Conservation (phyloP, 2,888 invertebrate species). For the Synanthedon tipuliformis region DNA sequence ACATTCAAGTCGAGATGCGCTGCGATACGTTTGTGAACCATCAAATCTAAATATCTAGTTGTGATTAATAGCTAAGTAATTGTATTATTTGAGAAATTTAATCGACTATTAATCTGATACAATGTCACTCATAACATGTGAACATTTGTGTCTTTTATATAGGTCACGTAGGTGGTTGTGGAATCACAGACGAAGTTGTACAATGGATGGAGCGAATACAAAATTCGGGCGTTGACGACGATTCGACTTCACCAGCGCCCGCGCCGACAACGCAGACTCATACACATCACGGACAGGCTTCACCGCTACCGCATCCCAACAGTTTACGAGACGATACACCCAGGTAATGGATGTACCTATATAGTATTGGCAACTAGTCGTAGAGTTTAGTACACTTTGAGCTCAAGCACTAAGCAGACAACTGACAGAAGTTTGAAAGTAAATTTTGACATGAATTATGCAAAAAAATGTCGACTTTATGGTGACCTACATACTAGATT, state of each 20-base stretch:
- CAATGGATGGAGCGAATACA: conserved; percentile 95
- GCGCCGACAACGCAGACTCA: conserved; percentile 29
- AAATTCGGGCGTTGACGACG: conserved; percentile 77
- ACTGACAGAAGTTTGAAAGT: too few relatives aligned
- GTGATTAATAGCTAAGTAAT: too few relatives aligned
- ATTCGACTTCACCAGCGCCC: conserved; percentile 37
- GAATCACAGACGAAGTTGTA: conserved; percentile 86
- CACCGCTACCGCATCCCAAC: conserved; percentile 48
- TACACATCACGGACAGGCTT: conserved; percentile 8
- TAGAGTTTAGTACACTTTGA: too few relatives aligned
- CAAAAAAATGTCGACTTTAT: too few relatives aligned
- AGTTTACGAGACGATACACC: conserved; percentile 55
- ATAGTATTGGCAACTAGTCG: background rate
- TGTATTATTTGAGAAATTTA: background rate
- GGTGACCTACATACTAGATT: too few relatives aligned
- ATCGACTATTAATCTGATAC: background rate
- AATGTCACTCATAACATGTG: background rate
- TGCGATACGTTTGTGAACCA: too few relatives aligned
- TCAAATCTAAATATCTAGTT: too few relatives aligned
- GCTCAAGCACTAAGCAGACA: too few relatives aligned
- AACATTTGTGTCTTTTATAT: conserved; percentile 4
- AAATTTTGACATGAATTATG: too few relatives aligned
- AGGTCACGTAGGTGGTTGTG: conserved; percentile 90
- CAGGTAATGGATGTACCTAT: conserved; percentile 34
- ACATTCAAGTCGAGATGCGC: too few relatives aligned